Percentiles rank a stretch among this genome's conserved stretches.
Evolutionary conservation across 1,140 invertebrate genomes (phyloP).

Genomic region (Ceratoteleas bidentatus): DNA sequence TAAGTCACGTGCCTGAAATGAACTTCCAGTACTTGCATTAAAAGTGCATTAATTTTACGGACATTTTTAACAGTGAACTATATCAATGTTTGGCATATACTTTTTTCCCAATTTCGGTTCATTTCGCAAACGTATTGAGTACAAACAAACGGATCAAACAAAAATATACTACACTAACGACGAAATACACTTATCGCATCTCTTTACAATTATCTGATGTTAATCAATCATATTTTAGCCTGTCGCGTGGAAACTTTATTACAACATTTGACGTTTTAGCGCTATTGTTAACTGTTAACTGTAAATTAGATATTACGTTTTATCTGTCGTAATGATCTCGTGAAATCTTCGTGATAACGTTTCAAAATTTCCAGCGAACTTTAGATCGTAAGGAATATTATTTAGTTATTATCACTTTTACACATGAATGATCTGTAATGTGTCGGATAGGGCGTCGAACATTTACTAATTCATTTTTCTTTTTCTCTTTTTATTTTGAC

Average conservation of each 20-base stretch:
- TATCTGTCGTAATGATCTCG: constrained; percentile 10
- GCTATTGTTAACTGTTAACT: constrained; percentile 3
- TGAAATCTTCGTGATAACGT: constrained; percentile 8
- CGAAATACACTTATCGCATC: neutral
- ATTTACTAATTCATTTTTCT: neutral
- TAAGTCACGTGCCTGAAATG: too few relatives aligned
- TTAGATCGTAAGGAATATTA: neutral
- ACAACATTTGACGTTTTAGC: neutral
- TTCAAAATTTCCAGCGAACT: neutral
- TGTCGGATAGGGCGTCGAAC: neutral
- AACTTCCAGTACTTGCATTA: too few relatives aligned
- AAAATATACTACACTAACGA: neutral
- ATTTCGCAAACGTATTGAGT: neutral
- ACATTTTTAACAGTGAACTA: too few relatives aligned
- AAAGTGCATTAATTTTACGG: too few relatives aligned
- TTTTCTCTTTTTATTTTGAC: neutral
- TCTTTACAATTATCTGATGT: neutral
- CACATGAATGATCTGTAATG: neutral
- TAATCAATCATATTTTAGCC: constrained; percentile 2
- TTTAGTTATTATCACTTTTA: neutral
- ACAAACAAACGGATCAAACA: neutral
- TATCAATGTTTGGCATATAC: too few relatives aligned
- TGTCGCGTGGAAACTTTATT: constrained; percentile 3
- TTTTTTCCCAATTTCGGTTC: too few relatives aligned
- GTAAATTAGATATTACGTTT: constrained; percentile 16